A percentile compares a stretch with the other conserved stretches of the same genome.
phyloP scores from a whole-genome alignment of 2,113 vertebrate species.

The Strix uralensis region DNA sequence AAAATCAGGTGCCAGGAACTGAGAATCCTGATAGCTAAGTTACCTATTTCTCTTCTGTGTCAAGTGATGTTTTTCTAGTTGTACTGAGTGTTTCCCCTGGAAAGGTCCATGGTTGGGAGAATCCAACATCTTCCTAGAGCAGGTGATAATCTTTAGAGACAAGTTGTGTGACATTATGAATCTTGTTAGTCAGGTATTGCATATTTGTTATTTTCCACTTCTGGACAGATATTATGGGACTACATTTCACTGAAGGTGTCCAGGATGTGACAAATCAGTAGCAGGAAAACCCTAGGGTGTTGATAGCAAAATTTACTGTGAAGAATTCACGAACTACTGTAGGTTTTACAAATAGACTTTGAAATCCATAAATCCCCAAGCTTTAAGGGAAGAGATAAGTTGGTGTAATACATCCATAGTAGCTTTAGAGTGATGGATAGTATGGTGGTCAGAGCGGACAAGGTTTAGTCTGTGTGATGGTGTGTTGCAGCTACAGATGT shows the following conservation, averaged over 20 bases:
- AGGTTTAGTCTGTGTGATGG: neutral
- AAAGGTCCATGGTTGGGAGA: neutral
- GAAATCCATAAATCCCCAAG: constrained; percentile 21
- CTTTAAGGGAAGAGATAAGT: constrained; percentile 8
- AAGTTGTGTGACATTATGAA: neutral
- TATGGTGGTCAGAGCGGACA: neutral
- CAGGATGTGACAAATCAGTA: neutral
- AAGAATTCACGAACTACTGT: neutral
- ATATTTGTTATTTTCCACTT: neutral
- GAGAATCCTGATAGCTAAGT: neutral
- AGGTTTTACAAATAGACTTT: constrained; percentile 30
- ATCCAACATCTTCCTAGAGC: neutral
- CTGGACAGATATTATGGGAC: neutral
- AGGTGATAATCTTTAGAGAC: neutral
- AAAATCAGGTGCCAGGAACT: neutral
- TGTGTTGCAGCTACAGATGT: neutral
- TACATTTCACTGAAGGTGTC: neutral
- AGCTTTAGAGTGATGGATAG: neutral
- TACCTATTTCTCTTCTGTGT: neutral
- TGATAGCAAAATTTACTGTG: constrained; percentile 23
- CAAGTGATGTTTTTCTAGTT: neutral
- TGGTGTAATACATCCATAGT: neutral
- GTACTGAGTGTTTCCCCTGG: neutral
- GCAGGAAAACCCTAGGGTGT: neutral
- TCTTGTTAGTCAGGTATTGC: neutral